Evolutionary conservation across 1,140 invertebrate genomes (phyloP), one percentile per base, ranked within the genome.

Genomic region (Drosophila persimilis): DNA sequence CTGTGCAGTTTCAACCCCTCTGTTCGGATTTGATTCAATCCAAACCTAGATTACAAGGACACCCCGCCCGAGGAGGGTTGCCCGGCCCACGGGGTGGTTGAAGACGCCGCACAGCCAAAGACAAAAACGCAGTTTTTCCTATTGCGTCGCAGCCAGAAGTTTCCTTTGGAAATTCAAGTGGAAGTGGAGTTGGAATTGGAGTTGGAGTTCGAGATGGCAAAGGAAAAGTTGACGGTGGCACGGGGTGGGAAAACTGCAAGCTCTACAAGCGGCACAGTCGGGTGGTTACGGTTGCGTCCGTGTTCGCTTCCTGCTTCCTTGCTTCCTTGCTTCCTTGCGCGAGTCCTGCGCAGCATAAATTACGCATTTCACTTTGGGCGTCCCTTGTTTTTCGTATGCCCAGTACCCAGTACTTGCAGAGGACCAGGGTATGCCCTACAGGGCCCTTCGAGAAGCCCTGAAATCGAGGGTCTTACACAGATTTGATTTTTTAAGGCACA

Each of bases 271-370:
- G 43, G 66, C 72, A 73, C 69, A 58, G 71, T 61, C 56, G 63
- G 77, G 35, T 39, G 35, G 35, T 4, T 78, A 73, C 75, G 55
- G 74, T 71, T 76, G 29, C 26, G 54, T 31, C 43, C 55, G 54
- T 26, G 52, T 29, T 65, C 24, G 41, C 59, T 53, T 61, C 26
- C 26, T 44, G 35, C 9, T 61, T 51, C 47, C 57, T 8, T 8
- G 20, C 24, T 24, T 35, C 9, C 63, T 15, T 54, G 51, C 69
- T 54, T 72, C 51, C 70, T 62, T 73, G 67, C 60, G 66, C 61
- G 20, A 20, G 63, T 75, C 64, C 80, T 86, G 77, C 83, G 83
- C 83, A 86, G 81, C 81, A 86, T 88, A 88, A 86, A 86, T 86
- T 86, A 86, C 81, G 81, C 83, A 86, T 75, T 86, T 86, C 62